Evolutionary conservation across 2,797 vertebrate genomes (phyloP).

Genomic region (Sphenopsis melanotis): DNA sequence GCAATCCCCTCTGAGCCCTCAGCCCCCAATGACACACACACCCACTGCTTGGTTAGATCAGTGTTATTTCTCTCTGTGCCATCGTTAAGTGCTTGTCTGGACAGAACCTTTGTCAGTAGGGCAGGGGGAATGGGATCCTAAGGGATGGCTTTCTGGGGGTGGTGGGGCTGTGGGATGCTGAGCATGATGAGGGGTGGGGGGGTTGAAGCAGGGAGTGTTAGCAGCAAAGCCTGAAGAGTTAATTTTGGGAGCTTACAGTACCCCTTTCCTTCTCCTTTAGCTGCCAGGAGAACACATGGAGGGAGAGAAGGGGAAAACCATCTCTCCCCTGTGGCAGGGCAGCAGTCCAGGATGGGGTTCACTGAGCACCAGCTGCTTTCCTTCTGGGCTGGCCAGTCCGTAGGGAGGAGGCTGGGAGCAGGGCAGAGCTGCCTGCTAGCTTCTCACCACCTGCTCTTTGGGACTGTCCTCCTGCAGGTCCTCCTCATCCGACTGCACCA

Average conservation of each 20-base stretch:
- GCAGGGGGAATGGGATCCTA: neutral
- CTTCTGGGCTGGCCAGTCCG: conserved; percentile 28
- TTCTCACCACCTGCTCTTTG: conserved; percentile 61
- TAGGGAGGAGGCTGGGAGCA: neutral
- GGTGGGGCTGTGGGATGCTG: neutral
- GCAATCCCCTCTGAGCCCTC: neutral
- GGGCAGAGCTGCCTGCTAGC: conserved; percentile 64
- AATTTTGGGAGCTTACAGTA: conserved; percentile 24
- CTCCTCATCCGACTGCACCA: conserved; percentile 88
- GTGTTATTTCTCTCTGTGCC: conserved; percentile 50
- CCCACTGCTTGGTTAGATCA: neutral
- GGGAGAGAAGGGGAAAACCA: neutral
- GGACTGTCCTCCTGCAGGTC: conserved; percentile 81
- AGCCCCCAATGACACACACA: conserved; percentile 1
- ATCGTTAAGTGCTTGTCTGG: neutral
- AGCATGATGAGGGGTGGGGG: neutral
- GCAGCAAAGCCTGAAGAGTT: conserved; percentile 66
- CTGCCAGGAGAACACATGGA: neutral
- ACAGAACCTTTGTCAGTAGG: neutral
- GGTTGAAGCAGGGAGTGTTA: conserved; percentile 57
- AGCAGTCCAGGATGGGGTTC: conserved; percentile 15
- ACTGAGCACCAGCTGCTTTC: neutral
- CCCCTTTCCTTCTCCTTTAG: conserved; percentile 18
- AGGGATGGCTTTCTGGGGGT: neutral
- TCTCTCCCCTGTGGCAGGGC: neutral